Evolutionary conservation across 2,888 invertebrate species (phyloP).

Genomic region (Hypolimnas misippus): DNA sequence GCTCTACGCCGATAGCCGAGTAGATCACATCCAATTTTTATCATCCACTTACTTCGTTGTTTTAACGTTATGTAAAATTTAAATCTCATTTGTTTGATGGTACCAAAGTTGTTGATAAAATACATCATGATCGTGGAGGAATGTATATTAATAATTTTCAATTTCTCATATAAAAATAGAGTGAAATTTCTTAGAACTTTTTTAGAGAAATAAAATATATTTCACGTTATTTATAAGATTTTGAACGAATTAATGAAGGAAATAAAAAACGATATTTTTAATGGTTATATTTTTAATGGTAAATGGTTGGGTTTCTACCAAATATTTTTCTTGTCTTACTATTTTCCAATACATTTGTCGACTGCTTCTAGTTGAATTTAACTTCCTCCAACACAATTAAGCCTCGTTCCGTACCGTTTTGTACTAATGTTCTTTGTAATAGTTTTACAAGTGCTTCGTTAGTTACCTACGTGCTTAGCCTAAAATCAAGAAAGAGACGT

Average conservation of each 20-base stretch:
- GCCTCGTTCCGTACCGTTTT: slow-evolving; percentile 41
- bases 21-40: slow-evolving; percentile 75
- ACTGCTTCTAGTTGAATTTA: slow-evolving; percentile 44
- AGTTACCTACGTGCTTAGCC: slow-evolving; percentile 35
- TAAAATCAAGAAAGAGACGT: slow-evolving; percentile 18
- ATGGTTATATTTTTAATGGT: too few relatives aligned
- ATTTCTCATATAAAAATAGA: too few relatives aligned
- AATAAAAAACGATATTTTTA: too few relatives aligned
- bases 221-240: too few relatives aligned
- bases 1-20: slow-evolving; percentile 62
- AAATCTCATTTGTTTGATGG: slow-evolving; percentile 28
- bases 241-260: too few relatives aligned
- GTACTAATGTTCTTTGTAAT: slow-evolving; percentile 41
- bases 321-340: slow-evolving; percentile 14
- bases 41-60: slow-evolving; percentile 38
- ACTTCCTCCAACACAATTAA: slow-evolving; percentile 43
- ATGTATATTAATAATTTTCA: too few relatives aligned
- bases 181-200: too few relatives aligned
- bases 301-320: too few relatives aligned
- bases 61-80: slow-evolving; percentile 32
- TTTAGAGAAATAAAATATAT: too few relatives aligned
- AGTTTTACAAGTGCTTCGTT: slow-evolving; percentile 49
- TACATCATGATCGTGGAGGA: not conserved
- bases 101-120: not conserved
- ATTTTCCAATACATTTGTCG: slow-evolving; percentile 43